Evolutionary conservation across 2,888 invertebrate genomes (phyloP), one percentile per base, ranked within the genome.

Genomic region (Agrotis clavis): DNA sequence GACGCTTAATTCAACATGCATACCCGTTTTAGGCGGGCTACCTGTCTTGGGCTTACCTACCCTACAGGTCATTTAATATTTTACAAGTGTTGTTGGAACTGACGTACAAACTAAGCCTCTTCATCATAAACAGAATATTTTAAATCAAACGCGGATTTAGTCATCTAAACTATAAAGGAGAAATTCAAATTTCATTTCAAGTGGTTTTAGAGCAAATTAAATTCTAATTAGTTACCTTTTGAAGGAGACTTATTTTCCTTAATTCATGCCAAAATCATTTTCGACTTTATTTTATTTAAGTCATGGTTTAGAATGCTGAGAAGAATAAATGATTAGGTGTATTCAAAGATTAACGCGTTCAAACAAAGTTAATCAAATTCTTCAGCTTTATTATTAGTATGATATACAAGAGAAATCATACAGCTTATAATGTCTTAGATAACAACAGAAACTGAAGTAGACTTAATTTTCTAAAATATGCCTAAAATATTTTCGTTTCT

Each of bases 51-150:
- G n/a, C n/a, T n/a, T n/a, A n/a, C n/a, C n/a, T n/a, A n/a, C n/a
- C n/a, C n/a, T n/a, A n/a, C n/a, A 19, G 6, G 56, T 57, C 19
- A 19, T 51, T 74, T 1, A 59, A 51, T 73, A 73, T 59, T 73
- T 59, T 13, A 47, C 7, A 25, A 51, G 21, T 67, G 16, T 45
- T 57, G 9, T 41, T 41, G 41, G 48, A 50, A 63, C 14, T 30
- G 35, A 11, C 45, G 47, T 54, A n/a, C 6, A 7, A 25, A 35
- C 30, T 51, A 50, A 47, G n/a, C 45, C 19, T 50, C n/a, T 47
- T 65, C 19, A 5, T 2, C 7, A 1, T 18, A 66, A 41, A 66
- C 19, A 14, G 35, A 74, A 75, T 53, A 59, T 66, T 57, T 74
- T n/a, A 74, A 21, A 25, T 53, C 16, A n/a, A 60, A 48, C 25